Conservation (phyloP, 2,888 invertebrate species). For the Eilema depressum region DNA sequence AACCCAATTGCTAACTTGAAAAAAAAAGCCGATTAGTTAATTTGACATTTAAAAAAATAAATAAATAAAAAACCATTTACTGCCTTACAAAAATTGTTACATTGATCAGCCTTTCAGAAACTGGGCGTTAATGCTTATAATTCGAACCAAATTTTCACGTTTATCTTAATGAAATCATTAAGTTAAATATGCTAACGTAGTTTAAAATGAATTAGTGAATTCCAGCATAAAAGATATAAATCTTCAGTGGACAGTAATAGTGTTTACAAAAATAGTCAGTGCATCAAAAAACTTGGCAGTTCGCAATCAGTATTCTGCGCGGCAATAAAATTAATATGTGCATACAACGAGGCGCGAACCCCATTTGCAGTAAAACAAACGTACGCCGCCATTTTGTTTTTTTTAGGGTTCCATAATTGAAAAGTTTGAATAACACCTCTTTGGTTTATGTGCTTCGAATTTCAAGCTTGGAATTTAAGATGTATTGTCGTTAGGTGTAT, state of each 20-base stretch:
- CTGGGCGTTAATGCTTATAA: too few species aligned
- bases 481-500: not conserved
- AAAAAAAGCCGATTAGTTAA: too few species aligned
- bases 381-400: constrained; percentile 65
- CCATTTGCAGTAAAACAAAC: constrained; percentile 71
- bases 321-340: constrained; percentile 71
- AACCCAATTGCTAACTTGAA: too few species aligned
- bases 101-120: too few species aligned
- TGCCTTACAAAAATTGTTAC: too few species aligned
- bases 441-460: constrained; percentile 4
- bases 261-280: constrained; percentile 35
- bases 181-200: not conserved
- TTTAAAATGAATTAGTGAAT: not conserved
- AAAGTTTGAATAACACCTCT: constrained; percentile 41
- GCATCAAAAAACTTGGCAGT: constrained; percentile 53
- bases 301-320: constrained; percentile 52
- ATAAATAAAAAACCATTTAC: too few species aligned
- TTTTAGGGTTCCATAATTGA: constrained; percentile 56
- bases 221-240: constrained; percentile 33
- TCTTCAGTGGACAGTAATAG: constrained; percentile 37
- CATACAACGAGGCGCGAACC: constrained; percentile 65
- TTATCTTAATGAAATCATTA: too few species aligned
- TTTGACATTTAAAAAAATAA: too few species aligned
- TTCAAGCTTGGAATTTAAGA: too few species aligned
- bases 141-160: too few species aligned